Percentiles rank a stretch among this genome's conserved stretches.
These are phyloP conservation scores for Plusia festucae DNA, from an alignment of 2,888 invertebrate species.

Conservation along the genomic window DNA sequence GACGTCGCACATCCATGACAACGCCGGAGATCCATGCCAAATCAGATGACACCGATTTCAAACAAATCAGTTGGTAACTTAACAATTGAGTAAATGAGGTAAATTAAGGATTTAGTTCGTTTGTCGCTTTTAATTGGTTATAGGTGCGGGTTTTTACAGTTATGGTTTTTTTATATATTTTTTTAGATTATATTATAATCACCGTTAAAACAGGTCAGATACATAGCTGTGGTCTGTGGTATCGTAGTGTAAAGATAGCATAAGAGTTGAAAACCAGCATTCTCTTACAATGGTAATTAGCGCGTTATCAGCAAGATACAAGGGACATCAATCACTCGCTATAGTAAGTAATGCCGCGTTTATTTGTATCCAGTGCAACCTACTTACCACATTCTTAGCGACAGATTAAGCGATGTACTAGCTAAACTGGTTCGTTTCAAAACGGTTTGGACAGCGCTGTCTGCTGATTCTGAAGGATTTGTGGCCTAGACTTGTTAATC, in stretches of 20 bases:
- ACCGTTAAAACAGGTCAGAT: not conserved
- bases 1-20: too few species aligned
- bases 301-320: conserved; percentile 45
- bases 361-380: conserved; percentile 53
- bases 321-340: conserved; percentile 44
- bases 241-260: conserved; percentile 2
- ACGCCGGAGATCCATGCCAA: too few species aligned
- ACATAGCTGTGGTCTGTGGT: not conserved
- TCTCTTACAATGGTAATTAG: conserved; percentile 45
- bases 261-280: conserved; percentile 33
- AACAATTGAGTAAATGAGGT: too few species aligned
- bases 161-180: too few species aligned
- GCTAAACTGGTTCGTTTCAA: conserved; percentile 39
- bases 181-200: too few species aligned
- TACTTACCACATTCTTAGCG: conserved; percentile 53
- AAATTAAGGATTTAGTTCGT: too few species aligned
- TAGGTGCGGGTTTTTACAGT: too few species aligned
- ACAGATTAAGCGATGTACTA: conserved; percentile 55
- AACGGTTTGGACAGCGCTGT: conserved; percentile 21
- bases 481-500: conserved; percentile 1
- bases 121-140: too few species aligned
- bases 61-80: too few species aligned
- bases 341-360: conserved; percentile 38
- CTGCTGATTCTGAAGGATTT: not conserved
- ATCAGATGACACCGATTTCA: too few species aligned